Evolutionary conservation across 2,113 vertebrate species (phyloP), one percentile per base, ranked within the genome.

Genomic region (Agapornis roseicollis): DNA sequence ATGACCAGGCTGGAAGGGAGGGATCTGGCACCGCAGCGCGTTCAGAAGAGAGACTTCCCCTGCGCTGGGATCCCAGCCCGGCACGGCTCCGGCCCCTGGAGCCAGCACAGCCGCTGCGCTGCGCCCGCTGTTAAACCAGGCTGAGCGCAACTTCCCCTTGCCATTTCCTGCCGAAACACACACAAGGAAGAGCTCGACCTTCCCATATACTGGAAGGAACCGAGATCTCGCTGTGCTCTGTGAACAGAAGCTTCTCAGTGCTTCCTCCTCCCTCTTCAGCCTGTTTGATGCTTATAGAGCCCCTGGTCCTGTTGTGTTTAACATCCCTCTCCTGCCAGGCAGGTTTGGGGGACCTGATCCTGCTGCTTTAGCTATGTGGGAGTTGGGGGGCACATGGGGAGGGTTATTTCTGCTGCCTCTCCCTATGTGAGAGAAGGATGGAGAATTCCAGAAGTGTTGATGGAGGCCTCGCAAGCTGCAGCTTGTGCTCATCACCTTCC

Each of bases 1-100:
- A 35, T 8, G 31, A 42, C 63, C 53, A 6, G 93, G 70, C 90
- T 85, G 88, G 61, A 78, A 90, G 94, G 94, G 90, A 92, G 85
- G 91, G 85, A 66, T 85, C 81, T 94, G 94, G 89, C 80, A 28
- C 5, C 39, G 13, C 15, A 1, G 53, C 15, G 31, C 24, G 11
- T 37, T 56, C 31, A 17, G 73, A 19, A 52, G 52, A 58, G 65
- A 86, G 72, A 25, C 46, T 92, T 87, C 55, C 90, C 4, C n/a
- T 52, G 78, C 77, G 58, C 81, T 68, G 42, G 2, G 4, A 6
- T 64, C 65, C 6, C 60, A n/a, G 22, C 17, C 20, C 24, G 10
- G n/a, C 79, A 39, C 10, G 0, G 49, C 69, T 55, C 19, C 33
- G 3, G 3, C 11, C 53, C 44, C 13, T 3, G 28, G 63, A 16